Evolutionary conservation across 2,113 vertebrate species (phyloP), one percentile per base, ranked within the genome.

Genomic region (Apodemus speciosus): DNA sequence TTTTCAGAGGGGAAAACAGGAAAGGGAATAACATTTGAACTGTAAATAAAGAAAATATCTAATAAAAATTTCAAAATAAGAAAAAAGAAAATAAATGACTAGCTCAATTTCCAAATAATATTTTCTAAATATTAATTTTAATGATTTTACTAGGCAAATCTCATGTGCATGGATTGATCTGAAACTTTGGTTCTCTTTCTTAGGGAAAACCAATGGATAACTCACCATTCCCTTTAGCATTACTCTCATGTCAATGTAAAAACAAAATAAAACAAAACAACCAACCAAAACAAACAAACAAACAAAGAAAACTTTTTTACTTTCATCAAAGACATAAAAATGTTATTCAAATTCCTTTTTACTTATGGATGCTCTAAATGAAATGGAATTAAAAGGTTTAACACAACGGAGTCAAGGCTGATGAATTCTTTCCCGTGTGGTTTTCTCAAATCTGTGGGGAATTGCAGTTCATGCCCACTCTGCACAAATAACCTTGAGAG

Each of bases 341-440:
- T 66, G 27, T 83, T 96, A 93, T 85, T 88, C 53, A 83, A 94
- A 85, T 43, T 86, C 69, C 85, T 79, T 95, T 91, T 95, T 93
- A 91, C 32, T 93, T 95, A 84, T 51, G 53, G 72, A 92, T 91
- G n/a, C 27, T 94, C 79, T 95, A 93, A 95, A 94, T 94, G 92
- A 35, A 16, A 90, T 18, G 30, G 68, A 88, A 92, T 79, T 53
- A 85, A 94, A 95, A 94, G 30, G 43, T 71, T 90, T 94, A 94
- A 90, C 92, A 94, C 66, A 62, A 94, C 94, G 88, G 90, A 80
- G 56, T 60, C 53, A 93, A 92, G 56, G 25, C 38, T 96, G 90
- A 94, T 80, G 85, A 92, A 93, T 92, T 90, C 77, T 77, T 68
- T 40, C 83, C 92, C 0, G 0, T 69, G 35, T n/a, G 3, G 95